phyloP scores from a whole-genome alignment of 2,113 vertebrate genomes.

The Atrichornis clamosus region DNA sequence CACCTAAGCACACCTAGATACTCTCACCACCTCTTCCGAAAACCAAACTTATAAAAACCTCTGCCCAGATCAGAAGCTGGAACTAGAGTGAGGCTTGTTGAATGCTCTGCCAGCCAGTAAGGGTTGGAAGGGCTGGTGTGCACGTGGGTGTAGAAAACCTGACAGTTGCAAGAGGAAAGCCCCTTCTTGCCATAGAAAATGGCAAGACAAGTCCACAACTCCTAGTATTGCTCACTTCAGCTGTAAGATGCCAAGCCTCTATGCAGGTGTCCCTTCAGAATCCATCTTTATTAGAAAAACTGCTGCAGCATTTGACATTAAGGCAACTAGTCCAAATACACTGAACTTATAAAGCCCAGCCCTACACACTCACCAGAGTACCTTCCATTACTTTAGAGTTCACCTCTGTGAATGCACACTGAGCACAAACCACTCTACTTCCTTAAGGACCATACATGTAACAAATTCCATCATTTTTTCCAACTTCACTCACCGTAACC shows the following conservation, averaged over 20 bases:
- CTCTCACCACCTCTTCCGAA: neutral
- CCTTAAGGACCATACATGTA: neutral
- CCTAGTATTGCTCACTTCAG: neutral
- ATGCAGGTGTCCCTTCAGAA: neutral
- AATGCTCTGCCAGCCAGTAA: neutral
- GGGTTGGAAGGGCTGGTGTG: neutral
- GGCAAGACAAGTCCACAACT: neutral
- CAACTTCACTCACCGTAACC: slow-evolving; percentile 70
- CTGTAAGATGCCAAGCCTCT: neutral
- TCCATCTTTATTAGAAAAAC: neutral
- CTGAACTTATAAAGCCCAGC: neutral
- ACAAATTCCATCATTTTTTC: neutral
- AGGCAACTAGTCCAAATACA: neutral
- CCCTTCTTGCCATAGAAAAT: neutral
- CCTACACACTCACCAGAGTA: neutral
- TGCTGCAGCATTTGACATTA: neutral
- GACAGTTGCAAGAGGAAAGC: neutral
- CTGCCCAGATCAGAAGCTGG: neutral
- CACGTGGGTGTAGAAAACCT: neutral
- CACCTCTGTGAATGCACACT: neutral
- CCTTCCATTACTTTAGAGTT: neutral
- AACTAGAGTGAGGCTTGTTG: neutral
- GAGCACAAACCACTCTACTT: neutral
- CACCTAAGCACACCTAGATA: neutral
- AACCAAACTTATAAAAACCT: neutral